Percentiles rank a stretch among this genome's conserved stretches.
These are phyloP conservation scores for Nipponia nippon DNA, from an alignment of 2,113 vertebrate genomes.

Conservation along the genomic window DNA sequence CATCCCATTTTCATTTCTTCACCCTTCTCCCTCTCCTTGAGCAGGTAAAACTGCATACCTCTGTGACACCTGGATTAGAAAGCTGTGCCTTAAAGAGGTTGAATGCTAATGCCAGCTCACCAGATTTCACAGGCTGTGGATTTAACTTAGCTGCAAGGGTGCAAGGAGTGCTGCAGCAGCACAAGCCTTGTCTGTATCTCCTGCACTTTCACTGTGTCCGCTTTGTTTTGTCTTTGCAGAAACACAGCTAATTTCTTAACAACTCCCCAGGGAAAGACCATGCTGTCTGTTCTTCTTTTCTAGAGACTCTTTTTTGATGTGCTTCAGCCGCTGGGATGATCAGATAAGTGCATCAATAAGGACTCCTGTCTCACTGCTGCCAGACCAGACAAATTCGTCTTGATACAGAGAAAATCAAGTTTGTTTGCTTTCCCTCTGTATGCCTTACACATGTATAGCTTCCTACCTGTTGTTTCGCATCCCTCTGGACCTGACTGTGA, in stretches of 20 bases:
- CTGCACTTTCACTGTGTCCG: neutral
- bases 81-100: neutral
- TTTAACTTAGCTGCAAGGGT: constrained; percentile 39
- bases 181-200: neutral
- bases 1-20: neutral
- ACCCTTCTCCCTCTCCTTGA: neutral
- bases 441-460: neutral
- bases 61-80: constrained; percentile 13
- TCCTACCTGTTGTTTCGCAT: neutral
- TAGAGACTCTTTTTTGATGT: neutral
- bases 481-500: neutral
- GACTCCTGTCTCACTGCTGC: neutral
- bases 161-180: neutral
- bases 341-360: neutral
- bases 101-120: constrained; percentile 31
- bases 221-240: neutral
- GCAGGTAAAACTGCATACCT: neutral
- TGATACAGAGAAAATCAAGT: neutral
- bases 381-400: neutral
- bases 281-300: neutral
- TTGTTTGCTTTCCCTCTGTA: neutral
- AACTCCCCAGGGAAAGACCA: neutral
- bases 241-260: neutral
- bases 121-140: neutral
- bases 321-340: neutral